These are phyloP conservation scores for Campopleginae sp. DNA, from an alignment of 2,888 invertebrate species.

Conservation along the genomic window DNA sequence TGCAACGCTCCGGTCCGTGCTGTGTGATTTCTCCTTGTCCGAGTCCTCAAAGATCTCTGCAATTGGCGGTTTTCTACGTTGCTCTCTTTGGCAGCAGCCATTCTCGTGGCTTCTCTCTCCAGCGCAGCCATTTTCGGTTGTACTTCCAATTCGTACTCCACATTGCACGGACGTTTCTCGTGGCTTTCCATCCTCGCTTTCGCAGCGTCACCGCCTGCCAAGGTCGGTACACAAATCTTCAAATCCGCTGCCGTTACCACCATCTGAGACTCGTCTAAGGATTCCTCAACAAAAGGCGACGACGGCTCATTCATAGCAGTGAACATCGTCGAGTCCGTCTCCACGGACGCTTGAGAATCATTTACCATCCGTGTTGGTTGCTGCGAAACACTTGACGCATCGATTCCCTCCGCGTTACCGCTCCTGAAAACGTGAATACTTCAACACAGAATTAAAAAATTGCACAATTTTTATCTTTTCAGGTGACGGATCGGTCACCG, in stretches of 20 bases:
- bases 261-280: background rate
- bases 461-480: background rate
- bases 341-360: background rate
- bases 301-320: background rate
- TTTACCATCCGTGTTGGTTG: background rate
- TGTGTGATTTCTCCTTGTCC: background rate
- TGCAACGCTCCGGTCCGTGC: background rate
- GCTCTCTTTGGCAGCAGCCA: background rate
- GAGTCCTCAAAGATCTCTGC: slow-evolving; percentile 15
- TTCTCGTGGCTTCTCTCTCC: background rate
- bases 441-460: background rate
- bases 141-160: slow-evolving; percentile 4
- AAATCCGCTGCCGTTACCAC: background rate
- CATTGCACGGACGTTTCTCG: slow-evolving; percentile 33
- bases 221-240: background rate
- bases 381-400: background rate
- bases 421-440: background rate
- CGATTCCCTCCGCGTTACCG: background rate
- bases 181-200: background rate
- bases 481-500: too few species aligned
- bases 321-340: background rate
- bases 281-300: accelerated
- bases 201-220: slow-evolving; percentile 2
- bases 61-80: background rate
- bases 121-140: slow-evolving; percentile 17